phyloP scores from a whole-genome alignment of 2,888 invertebrate species.

The Cheilosia variabilis region DNA sequence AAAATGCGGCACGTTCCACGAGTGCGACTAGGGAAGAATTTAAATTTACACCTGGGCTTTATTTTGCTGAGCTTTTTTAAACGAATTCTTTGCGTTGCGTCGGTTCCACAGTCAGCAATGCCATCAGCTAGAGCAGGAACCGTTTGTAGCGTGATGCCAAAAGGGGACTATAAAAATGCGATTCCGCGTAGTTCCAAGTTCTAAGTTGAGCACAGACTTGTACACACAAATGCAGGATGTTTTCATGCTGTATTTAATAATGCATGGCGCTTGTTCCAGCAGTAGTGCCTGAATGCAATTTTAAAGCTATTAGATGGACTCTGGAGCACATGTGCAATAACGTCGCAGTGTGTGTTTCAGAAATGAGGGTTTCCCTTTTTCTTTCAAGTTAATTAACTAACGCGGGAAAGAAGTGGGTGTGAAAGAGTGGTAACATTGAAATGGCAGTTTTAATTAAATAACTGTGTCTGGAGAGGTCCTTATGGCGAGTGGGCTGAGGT shows the following conservation, averaged over 20 bases:
- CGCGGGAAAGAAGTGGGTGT: background rate
- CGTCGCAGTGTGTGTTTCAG: slow-evolving; percentile 6
- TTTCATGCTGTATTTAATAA: background rate
- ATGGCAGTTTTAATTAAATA: slow-evolving; percentile 15
- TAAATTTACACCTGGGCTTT: slow-evolving; percentile 55
- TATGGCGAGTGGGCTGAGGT: background rate
- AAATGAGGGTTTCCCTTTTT: background rate
- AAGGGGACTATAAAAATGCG: slow-evolving; percentile 40
- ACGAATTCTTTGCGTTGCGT: slow-evolving; percentile 17
- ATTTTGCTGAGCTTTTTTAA: slow-evolving; percentile 59
- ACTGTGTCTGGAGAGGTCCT: background rate
- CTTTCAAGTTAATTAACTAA: background rate
- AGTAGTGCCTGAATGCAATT: slow-evolving; percentile 25
- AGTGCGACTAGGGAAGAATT: slow-evolving; percentile 37
- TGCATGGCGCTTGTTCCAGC: slow-evolving; percentile 1
- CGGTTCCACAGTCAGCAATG: slow-evolving; percentile 17
- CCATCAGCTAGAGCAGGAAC: background rate
- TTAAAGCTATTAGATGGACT: slow-evolving; percentile 42
- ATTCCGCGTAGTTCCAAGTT: slow-evolving; percentile 2
- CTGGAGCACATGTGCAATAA: background rate
- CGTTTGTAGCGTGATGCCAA: slow-evolving; percentile 3
- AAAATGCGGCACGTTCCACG: slow-evolving; percentile 60
- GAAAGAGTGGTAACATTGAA: background rate
- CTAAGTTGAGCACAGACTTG: background rate
- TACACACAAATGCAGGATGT: slow-evolving; percentile 1